These are phyloP conservation scores for Thripadectes ignobilis DNA, from an alignment of 2,797 vertebrate species.

Conservation along the genomic window DNA sequence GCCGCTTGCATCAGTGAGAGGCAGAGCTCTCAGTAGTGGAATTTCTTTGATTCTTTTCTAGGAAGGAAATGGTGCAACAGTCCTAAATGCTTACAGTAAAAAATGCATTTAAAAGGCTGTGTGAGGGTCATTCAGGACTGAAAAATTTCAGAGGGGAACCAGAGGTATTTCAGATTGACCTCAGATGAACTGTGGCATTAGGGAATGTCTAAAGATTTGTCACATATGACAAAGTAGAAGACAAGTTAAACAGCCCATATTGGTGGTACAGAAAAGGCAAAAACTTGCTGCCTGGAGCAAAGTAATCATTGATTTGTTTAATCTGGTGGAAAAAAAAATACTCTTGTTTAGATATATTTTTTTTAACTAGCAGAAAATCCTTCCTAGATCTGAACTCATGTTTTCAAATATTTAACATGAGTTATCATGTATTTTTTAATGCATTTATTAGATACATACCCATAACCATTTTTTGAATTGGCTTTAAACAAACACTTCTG, in stretches of 20 bases:
- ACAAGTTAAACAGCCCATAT: not conserved
- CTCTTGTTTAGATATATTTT: not conserved
- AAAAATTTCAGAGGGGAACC: not conserved
- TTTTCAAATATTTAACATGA: not conserved
- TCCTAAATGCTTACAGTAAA: not conserved
- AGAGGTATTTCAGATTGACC: not conserved
- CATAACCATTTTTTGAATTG: not conserved
- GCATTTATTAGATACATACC: not conserved
- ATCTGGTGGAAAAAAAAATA: not conserved
- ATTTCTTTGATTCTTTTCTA: not conserved
- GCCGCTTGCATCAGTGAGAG: not conserved
- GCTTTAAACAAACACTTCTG: not conserved
- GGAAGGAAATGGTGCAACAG: not conserved
- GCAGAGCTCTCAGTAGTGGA: not conserved
- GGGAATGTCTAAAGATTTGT: not conserved
- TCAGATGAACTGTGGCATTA: not conserved
- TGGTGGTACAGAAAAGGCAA: not conserved
- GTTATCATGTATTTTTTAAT: not conserved
- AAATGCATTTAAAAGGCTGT: not conserved
- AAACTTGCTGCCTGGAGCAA: not conserved
- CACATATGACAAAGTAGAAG: not conserved
- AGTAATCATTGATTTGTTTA: not conserved
- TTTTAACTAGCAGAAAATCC: not conserved
- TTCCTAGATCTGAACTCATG: not conserved
- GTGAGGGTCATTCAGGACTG: not conserved